Evolutionary conservation across 2,113 vertebrate species (phyloP), one percentile per base, ranked within the genome.

Genomic region (Corythoichthys haematopterus): DNA sequence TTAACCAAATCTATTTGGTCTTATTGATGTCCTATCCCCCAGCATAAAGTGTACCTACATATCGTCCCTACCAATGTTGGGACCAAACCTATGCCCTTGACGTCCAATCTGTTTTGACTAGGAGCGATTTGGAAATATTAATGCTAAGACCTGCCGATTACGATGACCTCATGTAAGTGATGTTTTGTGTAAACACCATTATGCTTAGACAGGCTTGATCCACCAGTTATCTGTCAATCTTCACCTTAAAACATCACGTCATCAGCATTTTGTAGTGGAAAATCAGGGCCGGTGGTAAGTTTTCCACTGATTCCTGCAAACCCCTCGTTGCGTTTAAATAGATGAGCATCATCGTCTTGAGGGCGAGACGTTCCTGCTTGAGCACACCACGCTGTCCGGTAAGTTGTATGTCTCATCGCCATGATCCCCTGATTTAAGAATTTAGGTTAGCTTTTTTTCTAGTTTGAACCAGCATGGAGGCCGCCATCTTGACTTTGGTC

Each of bases 231-330:
- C 33, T 57, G 55, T 56, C 12, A 1, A 12, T 56, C 53, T 56
- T 35, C 15, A 33, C 53, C 2, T 14, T 3, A 35, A 53, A 4
- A 33, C 6, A n/a, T 55, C 8, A 9, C 8, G 15, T 6, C 59
- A 13, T 61, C 59, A 45, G 59, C 59, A 61, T 15, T 61, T 61
- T 43, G 16, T 1, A n/a, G 15, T 59, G 57, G 57, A 7, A 76
- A 66, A 47, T 64, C 69, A 78, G 81, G 28, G 65, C 75, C 46
- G 35, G 65, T 70, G 53, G 9, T 28, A 63, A 3, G 58, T 90
- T 92, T 92, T 93, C 91, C 81, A 85, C 91, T 92, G 91, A 93
- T 80, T 76, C 86, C 60, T 81, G 84, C 85, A 78, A 46, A 75
- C 15, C n/a, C 20, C 14, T 52, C 13, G 2, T 4, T 3, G 16